Conservation (phyloP, 30 jellyfish, hydroid and myxozoan genomes). For the Euphysa ruthae region DNA sequence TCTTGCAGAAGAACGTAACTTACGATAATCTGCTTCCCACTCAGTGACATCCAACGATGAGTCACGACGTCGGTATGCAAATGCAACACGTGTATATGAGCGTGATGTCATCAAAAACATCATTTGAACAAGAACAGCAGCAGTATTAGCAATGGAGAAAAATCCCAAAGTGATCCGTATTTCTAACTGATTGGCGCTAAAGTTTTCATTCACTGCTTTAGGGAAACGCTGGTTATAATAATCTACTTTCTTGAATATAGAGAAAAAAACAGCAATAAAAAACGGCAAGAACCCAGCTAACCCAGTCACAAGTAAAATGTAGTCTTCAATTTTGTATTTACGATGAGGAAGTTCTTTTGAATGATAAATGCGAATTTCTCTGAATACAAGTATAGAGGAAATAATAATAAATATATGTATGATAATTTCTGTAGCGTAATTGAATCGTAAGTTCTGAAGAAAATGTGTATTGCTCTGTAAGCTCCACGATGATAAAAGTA, state of each 20-base stretch:
- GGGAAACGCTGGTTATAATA: neutral
- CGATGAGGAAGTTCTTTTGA: neutral
- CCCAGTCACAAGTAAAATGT: constrained; percentile 14
- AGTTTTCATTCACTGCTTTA: neutral
- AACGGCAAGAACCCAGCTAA: constrained; percentile 13
- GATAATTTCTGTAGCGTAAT: neutral
- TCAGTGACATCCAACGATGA: neutral
- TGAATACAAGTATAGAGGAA: neutral
- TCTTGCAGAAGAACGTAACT: constrained; percentile 24
- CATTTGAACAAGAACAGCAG: constrained; percentile 20
- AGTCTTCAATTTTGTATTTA: constrained; percentile 18
- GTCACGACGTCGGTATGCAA: neutral
- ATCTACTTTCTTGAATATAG: neutral
- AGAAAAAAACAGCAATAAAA: constrained; percentile 13
- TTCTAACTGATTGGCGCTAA: neutral
- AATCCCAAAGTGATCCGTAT: constrained; percentile 3
- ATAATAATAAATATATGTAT: constrained; percentile 1
- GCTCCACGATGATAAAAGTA: constrained; percentile 22
- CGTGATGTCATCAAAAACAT: constrained; percentile 1
- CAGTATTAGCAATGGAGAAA: neutral
- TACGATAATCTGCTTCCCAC: neutral
- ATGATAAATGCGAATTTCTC: constrained; percentile 12
- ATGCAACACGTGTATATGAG: constrained; percentile 14
- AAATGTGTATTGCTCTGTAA: neutral
- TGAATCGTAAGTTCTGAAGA: neutral